A percentile compares a stretch with the other conserved stretches of the same genome.
These are phyloP conservation scores for Isurus oxyrinchus DNA, from an alignment of 2,113 vertebrate genomes.

Conservation along the genomic window DNA sequence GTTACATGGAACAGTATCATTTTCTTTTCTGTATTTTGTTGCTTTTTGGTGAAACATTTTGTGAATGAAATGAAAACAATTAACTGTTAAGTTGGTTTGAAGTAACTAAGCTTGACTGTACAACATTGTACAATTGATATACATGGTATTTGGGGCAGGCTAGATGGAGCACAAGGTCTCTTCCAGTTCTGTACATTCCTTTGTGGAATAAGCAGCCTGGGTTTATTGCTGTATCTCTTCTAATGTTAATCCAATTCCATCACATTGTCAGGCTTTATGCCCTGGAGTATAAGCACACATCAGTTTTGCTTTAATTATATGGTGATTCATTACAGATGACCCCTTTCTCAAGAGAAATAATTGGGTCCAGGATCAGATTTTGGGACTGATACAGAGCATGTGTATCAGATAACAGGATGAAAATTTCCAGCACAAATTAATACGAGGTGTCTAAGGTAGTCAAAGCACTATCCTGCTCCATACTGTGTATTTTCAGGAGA, in stretches of 20 bases:
- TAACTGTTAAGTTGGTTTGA: not conserved
- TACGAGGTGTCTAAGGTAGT: constrained; percentile 7
- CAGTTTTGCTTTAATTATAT: constrained; percentile 26
- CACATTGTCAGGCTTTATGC: constrained; percentile 16
- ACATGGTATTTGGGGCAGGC: not conserved
- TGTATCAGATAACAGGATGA: constrained; percentile 24
- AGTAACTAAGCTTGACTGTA: not conserved
- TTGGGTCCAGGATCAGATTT: constrained; percentile 4
- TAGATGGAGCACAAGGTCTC: not conserved
- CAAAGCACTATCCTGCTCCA: not conserved
- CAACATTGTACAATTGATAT: not conserved
- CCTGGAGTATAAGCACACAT: constrained; percentile 8
- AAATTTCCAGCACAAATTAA: constrained; percentile 10
- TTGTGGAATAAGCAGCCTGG: not conserved
- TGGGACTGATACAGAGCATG: constrained; percentile 10
- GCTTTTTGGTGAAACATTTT: not conserved
- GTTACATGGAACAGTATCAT: not conserved
- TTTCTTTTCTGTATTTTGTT: not conserved
- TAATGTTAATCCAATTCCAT: not conserved
- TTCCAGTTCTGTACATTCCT: not conserved
- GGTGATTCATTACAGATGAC: constrained; percentile 23
- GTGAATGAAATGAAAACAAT: not conserved
- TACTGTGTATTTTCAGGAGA: not conserved
- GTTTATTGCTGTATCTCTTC: constrained; percentile 7
- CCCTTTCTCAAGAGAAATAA: constrained; percentile 11